Conservation (phyloP, 2,888 invertebrate genomes). For the Chymomyza procnemis region DNA sequence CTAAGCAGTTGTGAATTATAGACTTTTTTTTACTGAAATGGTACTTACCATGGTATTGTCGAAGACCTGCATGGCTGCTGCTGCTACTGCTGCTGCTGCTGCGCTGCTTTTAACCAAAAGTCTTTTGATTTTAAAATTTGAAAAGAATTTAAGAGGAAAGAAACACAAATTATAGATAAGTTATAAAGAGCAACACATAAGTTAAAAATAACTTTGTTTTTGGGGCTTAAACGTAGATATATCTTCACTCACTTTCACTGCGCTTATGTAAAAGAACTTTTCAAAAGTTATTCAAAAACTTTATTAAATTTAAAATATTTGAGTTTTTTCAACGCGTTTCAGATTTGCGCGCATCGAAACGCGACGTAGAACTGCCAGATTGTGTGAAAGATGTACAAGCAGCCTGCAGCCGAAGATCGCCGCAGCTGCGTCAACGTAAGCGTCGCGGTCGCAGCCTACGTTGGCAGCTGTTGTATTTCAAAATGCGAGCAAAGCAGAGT, state of each 20-base stretch:
- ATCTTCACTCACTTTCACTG: constrained; percentile 55
- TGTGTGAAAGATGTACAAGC: constrained; percentile 38
- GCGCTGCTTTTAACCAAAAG: constrained; percentile 4
- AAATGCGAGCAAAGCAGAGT: constrained; percentile 48
- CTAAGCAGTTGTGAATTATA: too few relatives aligned
- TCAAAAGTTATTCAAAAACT: neutral
- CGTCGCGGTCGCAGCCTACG: constrained; percentile 24
- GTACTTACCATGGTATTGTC: constrained; percentile 74
- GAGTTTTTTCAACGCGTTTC: constrained; percentile 26
- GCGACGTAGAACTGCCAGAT: constrained; percentile 72
- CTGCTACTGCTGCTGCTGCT: constrained; percentile 33
- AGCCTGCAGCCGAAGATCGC: constrained; percentile 25
- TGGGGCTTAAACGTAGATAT: neutral
- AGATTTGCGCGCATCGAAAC: constrained; percentile 69
- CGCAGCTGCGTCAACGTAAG: constrained; percentile 14
- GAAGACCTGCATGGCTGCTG: constrained; percentile 72
- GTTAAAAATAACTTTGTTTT: neutral
- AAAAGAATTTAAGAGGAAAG: neutral
- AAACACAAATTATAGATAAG: neutral
- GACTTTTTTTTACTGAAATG: constrained; percentile 10
- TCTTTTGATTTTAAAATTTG: neutral
- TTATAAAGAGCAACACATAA: neutral
- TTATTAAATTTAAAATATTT: neutral
- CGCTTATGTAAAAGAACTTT: constrained; percentile 31
- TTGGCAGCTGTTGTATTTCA: constrained; percentile 56